Evolutionary conservation across 2,113 vertebrate genomes (phyloP), one percentile per base, ranked within the genome.

Genomic region (Brachirus orientalis): DNA sequence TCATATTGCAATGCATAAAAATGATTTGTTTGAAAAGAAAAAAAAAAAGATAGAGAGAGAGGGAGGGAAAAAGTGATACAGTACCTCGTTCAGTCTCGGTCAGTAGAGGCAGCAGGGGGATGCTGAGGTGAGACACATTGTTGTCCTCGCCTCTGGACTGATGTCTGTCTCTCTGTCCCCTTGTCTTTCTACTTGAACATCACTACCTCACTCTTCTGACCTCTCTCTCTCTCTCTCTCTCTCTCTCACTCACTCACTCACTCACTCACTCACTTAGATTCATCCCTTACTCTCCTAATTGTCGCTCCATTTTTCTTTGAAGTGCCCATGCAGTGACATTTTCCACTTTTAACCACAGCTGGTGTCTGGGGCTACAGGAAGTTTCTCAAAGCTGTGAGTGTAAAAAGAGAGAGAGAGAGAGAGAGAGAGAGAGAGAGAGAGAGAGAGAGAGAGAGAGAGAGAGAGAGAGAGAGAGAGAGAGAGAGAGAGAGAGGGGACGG

Each of bases 241-340:
- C 47, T n/a, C n/a, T n/a, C n/a, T n/a, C n/a, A n/a, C n/a, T n/a
- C n/a, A n/a, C n/a, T n/a, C n/a, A n/a, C n/a, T n/a, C n/a, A n/a
- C n/a, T n/a, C n/a, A 58, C 37, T 40, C 64, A 14, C 37, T 66
- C 72, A 77, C 74, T 63, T 40, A 40, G 6, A 40, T 61, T 22
- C 69, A n/a, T n/a, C n/a, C 59, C n/a, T n/a, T n/a, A 2, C 11
- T 66, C 77, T 63, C 74, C 47, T 65, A 68, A 44, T 18, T 55
- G 69, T 55, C 62, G 6, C 58, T 54, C 40, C 44, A 22, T 62
- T 57, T 12, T 63, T 79, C 40, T 79, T 79, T 77, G 18, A 77
- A 83, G 69, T 89, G 88, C 86, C 87, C 90, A 72, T 28, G 28
- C 28, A 28, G 69, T 86, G 75, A 88, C 75, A 87, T 87, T 88